Evolutionary conservation across 1,140 invertebrate species (phyloP).

Genomic region (Lamellibrachia luymesi): DNA sequence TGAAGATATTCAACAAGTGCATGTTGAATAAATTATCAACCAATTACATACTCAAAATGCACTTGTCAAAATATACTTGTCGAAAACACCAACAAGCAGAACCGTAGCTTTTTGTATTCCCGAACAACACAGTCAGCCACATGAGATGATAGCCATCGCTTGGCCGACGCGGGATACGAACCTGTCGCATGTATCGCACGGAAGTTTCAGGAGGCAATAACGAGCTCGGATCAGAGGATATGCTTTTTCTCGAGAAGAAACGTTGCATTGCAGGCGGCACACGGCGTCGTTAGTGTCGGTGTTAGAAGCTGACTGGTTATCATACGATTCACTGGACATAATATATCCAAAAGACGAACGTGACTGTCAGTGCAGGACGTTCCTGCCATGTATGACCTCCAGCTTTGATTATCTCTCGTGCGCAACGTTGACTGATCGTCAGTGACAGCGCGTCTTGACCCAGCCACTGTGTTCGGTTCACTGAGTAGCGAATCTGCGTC

Average conservation of each 20-base stretch:
- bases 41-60: background rate
- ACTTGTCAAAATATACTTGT: background rate
- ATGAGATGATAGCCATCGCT: background rate
- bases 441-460: background rate
- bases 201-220: background rate
- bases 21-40: background rate
- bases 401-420: background rate
- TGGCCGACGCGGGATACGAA: background rate
- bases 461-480: background rate
- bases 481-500: background rate
- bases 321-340: background rate
- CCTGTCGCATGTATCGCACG: background rate
- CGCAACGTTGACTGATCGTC: background rate
- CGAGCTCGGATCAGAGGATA: background rate
- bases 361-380: background rate
- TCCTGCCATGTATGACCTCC: background rate
- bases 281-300: background rate
- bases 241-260: background rate
- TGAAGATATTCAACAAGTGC: background rate
- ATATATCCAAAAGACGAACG: background rate
- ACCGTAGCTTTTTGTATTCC: background rate
- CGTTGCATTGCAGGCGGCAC: background rate
- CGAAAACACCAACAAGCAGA: background rate
- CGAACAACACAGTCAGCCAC: background rate
- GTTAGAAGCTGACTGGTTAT: background rate